A percentile compares a stretch with the other conserved stretches of the same genome.
phyloP scores from a whole-genome alignment of 2,113 vertebrate genomes.

The Cavia porcellus region DNA sequence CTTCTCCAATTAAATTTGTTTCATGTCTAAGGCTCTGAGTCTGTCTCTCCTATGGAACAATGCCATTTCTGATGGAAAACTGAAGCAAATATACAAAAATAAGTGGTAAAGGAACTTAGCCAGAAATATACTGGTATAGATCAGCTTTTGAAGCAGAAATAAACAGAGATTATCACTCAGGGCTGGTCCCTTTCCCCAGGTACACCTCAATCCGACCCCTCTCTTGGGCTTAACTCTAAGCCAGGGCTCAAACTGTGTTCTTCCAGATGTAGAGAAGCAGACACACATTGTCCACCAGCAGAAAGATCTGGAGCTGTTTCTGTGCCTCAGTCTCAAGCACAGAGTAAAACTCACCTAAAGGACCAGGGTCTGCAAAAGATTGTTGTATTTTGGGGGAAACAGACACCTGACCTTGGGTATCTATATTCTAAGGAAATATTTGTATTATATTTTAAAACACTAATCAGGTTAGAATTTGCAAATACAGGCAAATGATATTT shows the following conservation, averaged over 20 bases:
- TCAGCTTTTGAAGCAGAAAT: not conserved
- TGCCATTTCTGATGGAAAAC: slow-evolving; percentile 24
- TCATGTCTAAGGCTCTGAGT: slow-evolving; percentile 19
- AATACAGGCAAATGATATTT: slow-evolving; percentile 8
- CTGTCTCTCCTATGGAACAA: not conserved
- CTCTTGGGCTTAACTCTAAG: not conserved
- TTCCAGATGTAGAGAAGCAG: not conserved
- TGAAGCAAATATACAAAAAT: slow-evolving; percentile 35
- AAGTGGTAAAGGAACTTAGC: slow-evolving; percentile 37
- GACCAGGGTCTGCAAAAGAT: not conserved
- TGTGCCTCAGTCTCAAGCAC: not conserved
- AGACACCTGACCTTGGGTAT: not conserved
- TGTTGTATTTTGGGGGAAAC: not conserved
- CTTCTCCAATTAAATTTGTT: slow-evolving; percentile 17
- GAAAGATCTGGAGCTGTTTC: not conserved
- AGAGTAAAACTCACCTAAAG: not conserved
- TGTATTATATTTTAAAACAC: slow-evolving; percentile 1
- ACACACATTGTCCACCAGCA: not conserved
- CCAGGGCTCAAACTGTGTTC: not conserved
- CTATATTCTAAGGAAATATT: slow-evolving; percentile 29
- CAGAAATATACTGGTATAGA: not conserved
- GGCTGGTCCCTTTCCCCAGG: not conserved
- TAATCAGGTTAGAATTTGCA: slow-evolving; percentile 11
- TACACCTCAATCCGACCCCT: not conserved
- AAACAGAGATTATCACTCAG: not conserved